Evolutionary conservation across 2,113 vertebrate genomes (phyloP), one percentile per base, ranked within the genome.

Genomic region (Coregonus clupeaformis): DNA sequence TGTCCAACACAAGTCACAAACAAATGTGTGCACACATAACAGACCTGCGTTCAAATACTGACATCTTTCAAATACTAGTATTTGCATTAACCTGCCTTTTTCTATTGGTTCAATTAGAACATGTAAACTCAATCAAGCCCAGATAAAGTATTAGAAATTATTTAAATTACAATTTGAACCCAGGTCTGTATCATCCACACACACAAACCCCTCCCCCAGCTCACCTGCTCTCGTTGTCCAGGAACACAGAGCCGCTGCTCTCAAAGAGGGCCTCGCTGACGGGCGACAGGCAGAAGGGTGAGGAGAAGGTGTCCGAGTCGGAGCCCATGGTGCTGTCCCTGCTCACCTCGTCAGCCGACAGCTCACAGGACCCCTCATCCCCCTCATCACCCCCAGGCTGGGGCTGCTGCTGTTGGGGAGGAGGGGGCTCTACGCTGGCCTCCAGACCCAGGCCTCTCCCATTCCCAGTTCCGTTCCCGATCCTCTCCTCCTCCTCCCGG

Each of bases 201-300:
- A 68, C 36, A 66, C 14, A 49, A 16, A 45, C 32, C 27, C 27
- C 1, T 27, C 16, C 29, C 25, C 20, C 65, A 57, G 74, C 89
- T 87, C 74, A 98, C 97, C 97, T 94, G 92, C 90, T 92, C 18
- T 96, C 96, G 0, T 88, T 94, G 77, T 97, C 98, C 92, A 96
- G 90, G 89, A 98, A 98, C 32, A 96, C 94, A 0, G 95, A 95
- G 36, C 94, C 82, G 73, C 93, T 92, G 91, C 95, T 95, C 77
- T 97, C 96, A 0, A 89, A 95, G 0, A 98, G 94, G 30, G 94
- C 96, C 78, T 98, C 94, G 0, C 95, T 97, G 87, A 97, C 92
- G 3, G 97, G 97, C 0, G 97, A 98, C 82, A 98, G 90, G 90
- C 97, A 98, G 91, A 97, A 98, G 0, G 98, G 98, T 0, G 97